These are phyloP conservation scores for Psephotus haematonotus DNA, from an alignment of 2,113 vertebrate genomes.

Conservation along the genomic window DNA sequence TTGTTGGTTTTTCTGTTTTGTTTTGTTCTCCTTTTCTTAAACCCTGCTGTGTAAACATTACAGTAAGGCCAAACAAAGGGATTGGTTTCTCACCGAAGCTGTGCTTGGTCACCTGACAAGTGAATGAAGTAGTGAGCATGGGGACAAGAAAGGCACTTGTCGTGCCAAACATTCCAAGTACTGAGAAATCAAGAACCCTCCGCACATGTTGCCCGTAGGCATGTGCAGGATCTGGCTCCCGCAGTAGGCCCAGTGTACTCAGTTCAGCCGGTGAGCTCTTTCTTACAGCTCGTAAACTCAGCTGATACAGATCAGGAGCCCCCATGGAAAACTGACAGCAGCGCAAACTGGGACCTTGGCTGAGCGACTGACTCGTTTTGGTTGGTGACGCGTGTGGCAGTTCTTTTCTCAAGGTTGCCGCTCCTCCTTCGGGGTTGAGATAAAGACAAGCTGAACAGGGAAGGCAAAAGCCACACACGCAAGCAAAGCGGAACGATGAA, in stretches of 20 bases:
- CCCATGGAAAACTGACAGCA: neutral
- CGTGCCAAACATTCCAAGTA: neutral
- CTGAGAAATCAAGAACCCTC: neutral
- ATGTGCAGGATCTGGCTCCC: neutral
- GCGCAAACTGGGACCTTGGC: neutral
- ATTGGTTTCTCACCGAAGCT: neutral
- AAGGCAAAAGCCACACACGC: neutral
- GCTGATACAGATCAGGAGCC: neutral
- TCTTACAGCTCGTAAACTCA: neutral
- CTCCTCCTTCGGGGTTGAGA: neutral
- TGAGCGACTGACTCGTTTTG: neutral
- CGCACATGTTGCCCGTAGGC: rapidly evolving
- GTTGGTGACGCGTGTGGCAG: too few relatives aligned
- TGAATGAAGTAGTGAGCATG: neutral
- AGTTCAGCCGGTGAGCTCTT: neutral
- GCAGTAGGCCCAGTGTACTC: neutral
- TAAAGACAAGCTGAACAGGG: neutral
- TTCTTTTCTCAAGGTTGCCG: neutral
- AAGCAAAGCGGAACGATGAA: neutral
- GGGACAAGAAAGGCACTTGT: neutral
- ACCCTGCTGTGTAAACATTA: neutral
- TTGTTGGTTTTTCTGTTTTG: neutral
- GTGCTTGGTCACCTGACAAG: neutral
- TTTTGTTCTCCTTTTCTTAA: neutral
- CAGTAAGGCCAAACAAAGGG: neutral